Conservation (phyloP, 2,113 vertebrate genomes). For the Nicator chloris region DNA sequence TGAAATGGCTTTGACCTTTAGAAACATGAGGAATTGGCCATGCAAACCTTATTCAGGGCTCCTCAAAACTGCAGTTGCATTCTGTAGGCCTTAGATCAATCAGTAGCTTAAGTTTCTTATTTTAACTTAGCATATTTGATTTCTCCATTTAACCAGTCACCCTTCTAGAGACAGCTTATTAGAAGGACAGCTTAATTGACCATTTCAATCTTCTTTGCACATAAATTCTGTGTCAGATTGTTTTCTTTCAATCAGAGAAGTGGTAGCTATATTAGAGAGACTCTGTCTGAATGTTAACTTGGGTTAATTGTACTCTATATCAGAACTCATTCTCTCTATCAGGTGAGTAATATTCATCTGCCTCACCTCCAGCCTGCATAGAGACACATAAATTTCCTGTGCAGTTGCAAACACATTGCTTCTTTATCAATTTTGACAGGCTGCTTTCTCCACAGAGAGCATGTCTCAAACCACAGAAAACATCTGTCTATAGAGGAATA, state of each 20-base stretch:
- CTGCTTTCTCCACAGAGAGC: not conserved
- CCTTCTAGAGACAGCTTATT: not conserved
- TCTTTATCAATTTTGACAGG: constrained; percentile 10
- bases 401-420: not conserved
- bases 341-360: not conserved
- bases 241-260: not conserved
- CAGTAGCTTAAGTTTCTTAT: not conserved
- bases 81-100: not conserved
- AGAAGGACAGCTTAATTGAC: not conserved
- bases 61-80: not conserved
- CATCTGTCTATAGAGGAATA: not conserved
- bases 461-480: not conserved
- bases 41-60: not conserved
- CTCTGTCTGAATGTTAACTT: not conserved
- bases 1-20: not conserved
- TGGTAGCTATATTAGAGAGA: not conserved
- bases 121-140: not conserved
- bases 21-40: not conserved
- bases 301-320: not conserved
- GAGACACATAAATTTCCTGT: not conserved
- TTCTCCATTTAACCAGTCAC: not conserved
- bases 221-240: not conserved
- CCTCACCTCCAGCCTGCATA: not conserved
- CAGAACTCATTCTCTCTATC: not conserved
- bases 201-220: not conserved